These are phyloP conservation scores for Gandaritis pyraliata DNA, from an alignment of 2,888 invertebrate genomes.

Conservation along the genomic window DNA sequence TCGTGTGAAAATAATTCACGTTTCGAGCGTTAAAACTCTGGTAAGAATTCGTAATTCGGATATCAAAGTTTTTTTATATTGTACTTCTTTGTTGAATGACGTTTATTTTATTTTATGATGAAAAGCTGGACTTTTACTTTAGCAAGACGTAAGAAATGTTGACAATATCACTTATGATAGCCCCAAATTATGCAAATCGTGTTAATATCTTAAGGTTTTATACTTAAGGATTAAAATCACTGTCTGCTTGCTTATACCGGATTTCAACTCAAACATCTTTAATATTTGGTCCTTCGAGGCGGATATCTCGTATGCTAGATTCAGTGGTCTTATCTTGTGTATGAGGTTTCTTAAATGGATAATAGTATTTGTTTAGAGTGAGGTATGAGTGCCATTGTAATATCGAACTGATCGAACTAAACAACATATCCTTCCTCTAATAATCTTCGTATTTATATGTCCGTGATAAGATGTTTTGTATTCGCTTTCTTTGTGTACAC, in stretches of 20 bases:
- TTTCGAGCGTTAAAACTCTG: no score
- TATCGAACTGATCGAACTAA: conserved; percentile 41
- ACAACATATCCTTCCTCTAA: conserved; percentile 39
- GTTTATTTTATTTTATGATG: conserved; percentile 1
- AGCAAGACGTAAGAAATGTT: conserved; percentile 16
- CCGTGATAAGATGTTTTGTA: conserved; percentile 36
- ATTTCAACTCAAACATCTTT: neutral
- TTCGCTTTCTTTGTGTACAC: conserved; percentile 31
- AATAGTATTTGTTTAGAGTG: conserved; percentile 20
- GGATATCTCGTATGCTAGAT: neutral
- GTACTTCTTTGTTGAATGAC: no score
- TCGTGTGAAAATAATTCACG: no score
- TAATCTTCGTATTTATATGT: conserved; percentile 28
- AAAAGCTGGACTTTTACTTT: conserved; percentile 11
- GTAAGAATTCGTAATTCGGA: no score
- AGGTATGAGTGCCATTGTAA: conserved; percentile 47
- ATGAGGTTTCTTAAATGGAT: neutral
- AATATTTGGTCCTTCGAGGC: conserved; percentile 10
- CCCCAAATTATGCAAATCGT: conserved; percentile 15
- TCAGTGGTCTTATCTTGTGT: conserved; percentile 3
- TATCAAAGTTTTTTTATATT: no score
- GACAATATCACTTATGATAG: conserved; percentile 2
- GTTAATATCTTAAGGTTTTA: no score
- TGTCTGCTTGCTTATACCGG: neutral
- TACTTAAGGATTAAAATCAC: no score